Conservation (phyloP, 2,113 vertebrate genomes). For the Xyliphius kryptos region DNA sequence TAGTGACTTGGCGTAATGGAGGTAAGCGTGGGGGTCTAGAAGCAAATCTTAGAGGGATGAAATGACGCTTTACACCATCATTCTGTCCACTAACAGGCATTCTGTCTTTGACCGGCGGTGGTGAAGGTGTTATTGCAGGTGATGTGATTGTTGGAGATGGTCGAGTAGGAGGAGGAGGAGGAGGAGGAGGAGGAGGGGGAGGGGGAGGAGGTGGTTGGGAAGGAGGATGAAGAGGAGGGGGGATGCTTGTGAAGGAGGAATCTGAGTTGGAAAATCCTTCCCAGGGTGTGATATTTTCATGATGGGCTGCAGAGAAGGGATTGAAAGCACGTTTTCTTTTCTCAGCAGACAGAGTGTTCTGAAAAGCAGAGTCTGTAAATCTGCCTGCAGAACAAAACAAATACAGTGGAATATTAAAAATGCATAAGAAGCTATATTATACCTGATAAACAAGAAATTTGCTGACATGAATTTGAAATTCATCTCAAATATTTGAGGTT, state of each 20-base stretch:
- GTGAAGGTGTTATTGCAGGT: constrained; percentile 12
- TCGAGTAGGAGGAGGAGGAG: constrained; percentile 23
- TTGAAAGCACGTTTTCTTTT: constrained; percentile 34
- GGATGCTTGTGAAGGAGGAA: constrained; percentile 58
- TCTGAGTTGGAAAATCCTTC: constrained; percentile 56
- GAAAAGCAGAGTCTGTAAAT: constrained; percentile 18
- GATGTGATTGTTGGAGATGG: constrained; percentile 32
- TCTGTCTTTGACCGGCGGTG: constrained; percentile 23
- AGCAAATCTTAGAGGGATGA: constrained; percentile 35
- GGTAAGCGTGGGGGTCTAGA: constrained; percentile 55
- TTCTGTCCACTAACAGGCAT: constrained; percentile 8
- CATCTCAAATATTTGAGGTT: too few species aligned
- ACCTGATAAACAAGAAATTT: background rate
- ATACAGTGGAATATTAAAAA: background rate
- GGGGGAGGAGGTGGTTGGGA: background rate
- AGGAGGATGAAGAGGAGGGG: constrained; percentile 34
- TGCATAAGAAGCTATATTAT: too few species aligned
- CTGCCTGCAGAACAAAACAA: constrained; percentile 4
- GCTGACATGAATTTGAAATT: too few species aligned
- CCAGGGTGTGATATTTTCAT: constrained; percentile 64
- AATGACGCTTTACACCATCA: constrained; percentile 28
- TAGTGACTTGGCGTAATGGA: constrained; percentile 58
- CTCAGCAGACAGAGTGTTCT: constrained; percentile 28
- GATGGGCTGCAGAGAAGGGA: constrained; percentile 35
- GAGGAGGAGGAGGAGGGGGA: background rate